These are phyloP conservation scores for Phalloptychus januarius DNA, from an alignment of 2,797 vertebrate genomes.

Conservation along the genomic window DNA sequence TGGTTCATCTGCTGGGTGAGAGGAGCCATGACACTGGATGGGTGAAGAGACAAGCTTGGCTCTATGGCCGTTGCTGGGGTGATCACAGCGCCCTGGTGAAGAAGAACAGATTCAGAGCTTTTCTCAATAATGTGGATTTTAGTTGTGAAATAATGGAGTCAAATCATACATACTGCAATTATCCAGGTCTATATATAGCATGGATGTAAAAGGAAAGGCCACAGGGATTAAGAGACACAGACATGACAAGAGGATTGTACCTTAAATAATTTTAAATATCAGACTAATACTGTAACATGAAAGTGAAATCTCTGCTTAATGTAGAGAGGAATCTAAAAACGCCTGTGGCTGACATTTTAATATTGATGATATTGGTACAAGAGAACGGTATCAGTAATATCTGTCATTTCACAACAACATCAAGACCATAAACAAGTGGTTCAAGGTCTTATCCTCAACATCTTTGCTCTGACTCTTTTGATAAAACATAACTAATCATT, in stretches of 20 bases:
- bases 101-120: not conserved
- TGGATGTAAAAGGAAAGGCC: not conserved
- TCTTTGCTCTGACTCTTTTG: not conserved
- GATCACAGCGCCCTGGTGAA: slow-evolving; percentile 93
- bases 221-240: not conserved
- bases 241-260: not conserved
- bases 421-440: not conserved
- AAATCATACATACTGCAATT: not conserved
- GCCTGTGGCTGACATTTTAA: not conserved
- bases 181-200: not conserved
- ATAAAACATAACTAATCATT: not conserved
- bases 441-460: not conserved
- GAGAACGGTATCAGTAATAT: not conserved
- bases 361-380: not conserved
- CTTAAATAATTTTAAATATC: not conserved
- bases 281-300: not conserved
- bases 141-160: not conserved
- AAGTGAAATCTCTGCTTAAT: not conserved
- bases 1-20: slow-evolving; percentile 99
- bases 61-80: slow-evolving; percentile 90
- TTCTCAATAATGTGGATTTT: slow-evolving; percentile 6
- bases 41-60: slow-evolving; percentile 98
- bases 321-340: not conserved
- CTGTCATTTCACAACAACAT: not conserved
- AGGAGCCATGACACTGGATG: slow-evolving; percentile 95